Evolutionary conservation across 1,140 invertebrate species (phyloP).

Genomic region (Hyles vespertilio): DNA sequence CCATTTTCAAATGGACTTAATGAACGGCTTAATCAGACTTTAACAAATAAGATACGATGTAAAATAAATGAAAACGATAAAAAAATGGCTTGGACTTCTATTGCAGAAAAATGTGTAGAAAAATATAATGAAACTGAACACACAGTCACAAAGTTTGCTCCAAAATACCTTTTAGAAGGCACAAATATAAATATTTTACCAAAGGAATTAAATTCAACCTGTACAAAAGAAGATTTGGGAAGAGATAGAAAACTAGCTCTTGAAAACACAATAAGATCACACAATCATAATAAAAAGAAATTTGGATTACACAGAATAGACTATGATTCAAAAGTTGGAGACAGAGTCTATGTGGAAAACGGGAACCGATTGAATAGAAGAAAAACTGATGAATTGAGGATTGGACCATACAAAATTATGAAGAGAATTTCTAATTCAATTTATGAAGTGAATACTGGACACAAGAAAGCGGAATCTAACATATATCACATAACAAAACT

Average conservation of each 20-base stretch:
- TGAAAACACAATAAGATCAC: slow-evolving; percentile 8
- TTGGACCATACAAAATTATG: slow-evolving; percentile 18
- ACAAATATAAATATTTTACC: slow-evolving; percentile 8
- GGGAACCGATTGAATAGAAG: slow-evolving; percentile 11
- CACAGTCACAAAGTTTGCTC: slow-evolving; percentile 2
- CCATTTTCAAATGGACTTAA: too few species aligned
- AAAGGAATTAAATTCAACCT: slow-evolving; percentile 1
- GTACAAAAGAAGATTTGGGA: slow-evolving; percentile 4
- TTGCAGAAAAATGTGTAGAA: slow-evolving; percentile 7
- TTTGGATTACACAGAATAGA: slow-evolving; percentile 10
- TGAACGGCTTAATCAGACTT: slow-evolving; percentile 3
- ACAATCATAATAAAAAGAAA: slow-evolving; percentile 11
- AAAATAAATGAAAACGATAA: slow-evolving; percentile 12
- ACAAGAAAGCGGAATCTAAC: slow-evolving; percentile 33
- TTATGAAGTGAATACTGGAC: slow-evolving; percentile 28
- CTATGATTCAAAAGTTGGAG: slow-evolving; percentile 6
- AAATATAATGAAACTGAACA: slow-evolving; percentile 11
- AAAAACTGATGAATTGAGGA: slow-evolving; percentile 14
- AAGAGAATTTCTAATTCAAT: slow-evolving; percentile 35
- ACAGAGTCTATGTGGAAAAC: slow-evolving; percentile 12
- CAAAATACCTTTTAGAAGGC: slow-evolving; percentile 10
- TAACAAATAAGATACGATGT: slow-evolving; percentile 13
- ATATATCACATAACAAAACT: slow-evolving; percentile 34
- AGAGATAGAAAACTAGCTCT: slow-evolving; percentile 9
- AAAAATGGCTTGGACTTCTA: slow-evolving; percentile 9